Conservation (phyloP, 2,113 vertebrate genomes). For the Grantiella picta region DNA sequence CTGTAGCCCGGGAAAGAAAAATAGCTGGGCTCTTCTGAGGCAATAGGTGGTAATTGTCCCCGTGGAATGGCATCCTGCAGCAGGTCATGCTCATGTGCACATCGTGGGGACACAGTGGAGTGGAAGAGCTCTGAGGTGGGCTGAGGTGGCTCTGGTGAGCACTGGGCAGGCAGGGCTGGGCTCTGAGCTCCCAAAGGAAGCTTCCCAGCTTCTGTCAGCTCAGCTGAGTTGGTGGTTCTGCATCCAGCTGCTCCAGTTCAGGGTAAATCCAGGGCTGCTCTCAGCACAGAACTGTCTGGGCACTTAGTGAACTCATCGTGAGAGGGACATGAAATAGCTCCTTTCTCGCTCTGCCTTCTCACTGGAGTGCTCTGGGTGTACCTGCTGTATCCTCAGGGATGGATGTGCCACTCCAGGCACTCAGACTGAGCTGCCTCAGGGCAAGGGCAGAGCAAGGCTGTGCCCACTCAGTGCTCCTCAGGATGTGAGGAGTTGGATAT, state of each 20-base stretch:
- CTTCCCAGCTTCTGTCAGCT: not conserved
- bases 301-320: not conserved
- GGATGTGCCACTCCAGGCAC: not conserved
- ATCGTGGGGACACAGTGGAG: not conserved
- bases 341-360: not conserved
- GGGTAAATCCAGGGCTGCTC: not conserved
- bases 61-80: not conserved
- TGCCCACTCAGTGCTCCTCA: not conserved
- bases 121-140: not conserved
- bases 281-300: not conserved
- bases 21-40: not conserved
- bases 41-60: not conserved
- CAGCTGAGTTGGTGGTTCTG: not conserved
- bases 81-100: not conserved
- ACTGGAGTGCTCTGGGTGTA: not conserved
- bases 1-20: not conserved
- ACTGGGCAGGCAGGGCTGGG: not conserved
- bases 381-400: not conserved
- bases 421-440: not conserved
- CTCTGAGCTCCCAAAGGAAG: not conserved
- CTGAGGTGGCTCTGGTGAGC: not conserved
- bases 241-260: not conserved
- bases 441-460: not conserved
- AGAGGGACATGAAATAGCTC: not conserved
- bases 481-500: rapidly evolving